Percentiles rank a stretch among this genome's conserved stretches.
Evolutionary conservation across 2,797 vertebrate genomes (phyloP).

Genomic region (Takifugu ocellatus): DNA sequence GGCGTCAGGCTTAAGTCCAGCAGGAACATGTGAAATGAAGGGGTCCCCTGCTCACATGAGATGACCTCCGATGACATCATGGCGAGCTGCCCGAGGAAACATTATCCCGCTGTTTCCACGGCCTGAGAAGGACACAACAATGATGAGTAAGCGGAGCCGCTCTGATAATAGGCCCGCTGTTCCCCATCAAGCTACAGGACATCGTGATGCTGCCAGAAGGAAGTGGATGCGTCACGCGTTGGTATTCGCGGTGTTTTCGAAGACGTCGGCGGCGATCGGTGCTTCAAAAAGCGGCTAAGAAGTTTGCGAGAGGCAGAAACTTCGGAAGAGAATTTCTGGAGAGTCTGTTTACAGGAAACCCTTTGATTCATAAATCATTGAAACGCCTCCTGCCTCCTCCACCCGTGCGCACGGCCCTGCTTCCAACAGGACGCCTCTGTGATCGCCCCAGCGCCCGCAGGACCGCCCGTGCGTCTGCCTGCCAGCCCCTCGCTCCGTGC

Average conservation of each 20-base stretch:
- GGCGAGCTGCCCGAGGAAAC: not conserved
- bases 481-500: slow-evolving; percentile 15
- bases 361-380: slow-evolving; percentile 21
- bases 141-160: slow-evolving; percentile 1
- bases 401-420: slow-evolving; percentile 2
- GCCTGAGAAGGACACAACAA: not conserved
- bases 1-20: not conserved
- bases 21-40: not conserved
- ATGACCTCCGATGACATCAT: slow-evolving; percentile 16
- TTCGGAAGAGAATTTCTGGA: no score
- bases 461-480: not conserved
- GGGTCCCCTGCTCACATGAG: not conserved
- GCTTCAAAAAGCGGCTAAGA: no score
- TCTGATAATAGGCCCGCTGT: not conserved
- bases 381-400: slow-evolving; percentile 11
- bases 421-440: slow-evolving; percentile 6
- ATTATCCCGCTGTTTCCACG: slow-evolving; percentile 5
- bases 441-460: slow-evolving; percentile 27
- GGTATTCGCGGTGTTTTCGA: no score
- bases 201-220: not conserved
- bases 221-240: not conserved
- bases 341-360: slow-evolving; percentile 6
- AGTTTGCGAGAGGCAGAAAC: no score
- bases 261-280: no score
- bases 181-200: not conserved